These are phyloP conservation scores for Bombylius major DNA, from an alignment of 2,888 invertebrate species.

Conservation along the genomic window DNA sequence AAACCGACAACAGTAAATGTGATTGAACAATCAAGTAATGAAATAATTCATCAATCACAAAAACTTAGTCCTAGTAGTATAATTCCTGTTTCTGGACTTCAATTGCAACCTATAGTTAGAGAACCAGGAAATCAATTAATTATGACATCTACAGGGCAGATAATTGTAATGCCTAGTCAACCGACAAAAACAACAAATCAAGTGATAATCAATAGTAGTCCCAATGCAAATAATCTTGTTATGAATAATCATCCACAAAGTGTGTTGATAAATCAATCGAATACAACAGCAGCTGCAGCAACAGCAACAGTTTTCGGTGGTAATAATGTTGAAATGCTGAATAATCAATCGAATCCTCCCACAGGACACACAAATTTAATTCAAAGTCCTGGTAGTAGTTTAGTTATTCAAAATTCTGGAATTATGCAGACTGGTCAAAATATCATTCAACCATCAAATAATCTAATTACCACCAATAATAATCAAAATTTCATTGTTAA, in stretches of 20 bases:
- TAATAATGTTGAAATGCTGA: conserved; percentile 9
- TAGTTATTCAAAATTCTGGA: conserved; percentile 19
- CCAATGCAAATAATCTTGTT: conserved; percentile 8
- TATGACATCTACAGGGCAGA: conserved; percentile 36
- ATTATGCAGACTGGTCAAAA: conserved; percentile 11
- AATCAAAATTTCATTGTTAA: conserved; percentile 19
- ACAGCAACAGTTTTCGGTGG: background rate
- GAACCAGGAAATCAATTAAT: conserved; percentile 29
- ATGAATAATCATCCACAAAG: conserved; percentile 12
- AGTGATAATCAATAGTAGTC: conserved; percentile 17
- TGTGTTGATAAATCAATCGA: conserved; percentile 7
- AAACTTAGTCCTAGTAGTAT: conserved; percentile 10
- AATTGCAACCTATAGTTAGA: conserved; percentile 26
- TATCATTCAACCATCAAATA: conserved; percentile 12
- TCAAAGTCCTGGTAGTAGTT: conserved; percentile 10
- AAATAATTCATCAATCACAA: conserved; percentile 6
- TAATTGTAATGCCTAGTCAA: conserved; percentile 30
- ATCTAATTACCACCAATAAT: conserved; percentile 7
- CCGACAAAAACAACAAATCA: conserved; percentile 15
- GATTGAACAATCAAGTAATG: conserved; percentile 1
- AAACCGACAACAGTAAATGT: background rate
- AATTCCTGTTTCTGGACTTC: conserved; percentile 21
- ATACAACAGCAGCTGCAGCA: background rate
- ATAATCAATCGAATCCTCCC: conserved; percentile 6
- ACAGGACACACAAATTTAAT: conserved; percentile 6